Base-by-base conservation (phyloP, 2,888 invertebrate genomes). In the Spodoptera littoralis region DNA sequence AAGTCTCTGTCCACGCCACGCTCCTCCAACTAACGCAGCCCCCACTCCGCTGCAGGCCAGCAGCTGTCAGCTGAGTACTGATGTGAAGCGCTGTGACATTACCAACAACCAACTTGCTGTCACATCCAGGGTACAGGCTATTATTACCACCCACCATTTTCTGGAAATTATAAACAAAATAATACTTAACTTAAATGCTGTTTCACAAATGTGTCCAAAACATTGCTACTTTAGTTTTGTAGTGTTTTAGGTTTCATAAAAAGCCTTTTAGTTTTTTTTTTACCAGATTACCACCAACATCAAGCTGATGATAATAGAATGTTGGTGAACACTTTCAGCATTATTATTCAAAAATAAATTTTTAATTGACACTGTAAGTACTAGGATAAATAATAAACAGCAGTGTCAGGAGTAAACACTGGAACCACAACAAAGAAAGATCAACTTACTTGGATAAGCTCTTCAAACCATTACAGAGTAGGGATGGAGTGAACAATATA, bases 11-110 rank as follows among this genome's bases (percentile, higher is more conserved):
- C 97, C 96, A 27, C 98, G 94, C 90, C 97, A 96, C 0, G 97
- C 95, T 79, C 97, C 97, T 0, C 98, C 98, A 42, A 98, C 96
- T 72, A 98, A 89, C 4, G 98, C 98, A 11, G 97, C 97, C 0
- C 98, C 97, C 60, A 98, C 97, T 5, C 97, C 97, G 70, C 97
- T 97, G 89, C 98, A 98, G 73, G 98, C 97, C 81, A 98, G 92
- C 84, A 98, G 95, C 97, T 98, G 96, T 92, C 96, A 96, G 90
- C 93, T 92, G 67, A 95, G 79, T 47, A 93, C 94, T 1, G 95
- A 95, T 0, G 95, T 95, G 78, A 91, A 95, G 11, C 95, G 81
- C 90, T 98, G 98, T 0, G 98, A 97, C 86, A 96, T 96, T 13
- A 98, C 97, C 67, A 98, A 95, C 68, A 98, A 92, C 88, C 97